These are phyloP conservation scores for Pavo muticus DNA, from an alignment of 2,113 vertebrate species.

Conservation along the genomic window DNA sequence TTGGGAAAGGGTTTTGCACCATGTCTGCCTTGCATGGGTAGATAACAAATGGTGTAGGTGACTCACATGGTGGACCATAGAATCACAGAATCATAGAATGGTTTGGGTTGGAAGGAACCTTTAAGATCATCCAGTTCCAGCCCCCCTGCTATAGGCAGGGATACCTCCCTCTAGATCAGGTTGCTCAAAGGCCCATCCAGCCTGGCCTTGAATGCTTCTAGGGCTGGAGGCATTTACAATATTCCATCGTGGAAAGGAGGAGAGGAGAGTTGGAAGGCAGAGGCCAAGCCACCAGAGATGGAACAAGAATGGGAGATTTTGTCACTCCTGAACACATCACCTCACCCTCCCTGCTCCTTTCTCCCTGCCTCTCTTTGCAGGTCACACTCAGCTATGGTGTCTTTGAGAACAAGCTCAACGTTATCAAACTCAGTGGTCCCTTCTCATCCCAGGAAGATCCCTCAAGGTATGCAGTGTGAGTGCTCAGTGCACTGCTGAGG, in stretches of 20 bases:
- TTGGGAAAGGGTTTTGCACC: neutral
- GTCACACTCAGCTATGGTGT: conserved; percentile 92
- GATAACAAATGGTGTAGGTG: neutral
- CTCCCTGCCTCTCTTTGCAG: conserved; percentile 64
- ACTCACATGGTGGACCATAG: neutral
- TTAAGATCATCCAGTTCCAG: no score
- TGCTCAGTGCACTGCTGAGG: neutral
- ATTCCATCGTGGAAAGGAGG: neutral
- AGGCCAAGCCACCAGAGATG: neutral
- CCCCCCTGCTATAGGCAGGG: no score
- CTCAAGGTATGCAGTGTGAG: conserved; percentile 75
- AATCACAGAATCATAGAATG: no score
- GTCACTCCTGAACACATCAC: neutral
- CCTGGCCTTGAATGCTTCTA: no score
- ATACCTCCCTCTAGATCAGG: no score
- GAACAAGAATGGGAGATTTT: neutral
- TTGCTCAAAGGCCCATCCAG: no score
- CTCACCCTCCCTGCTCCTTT: neutral
- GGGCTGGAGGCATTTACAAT: neutral
- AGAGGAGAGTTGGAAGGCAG: neutral
- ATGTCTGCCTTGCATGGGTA: neutral
- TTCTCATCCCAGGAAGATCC: conserved; percentile 88
- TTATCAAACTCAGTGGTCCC: conserved; percentile 84
- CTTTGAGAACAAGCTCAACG: conserved; percentile 92
- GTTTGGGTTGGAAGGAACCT: no score